phyloP scores from a whole-genome alignment of 2,113 vertebrate species.

The Scalopus aquaticus region DNA sequence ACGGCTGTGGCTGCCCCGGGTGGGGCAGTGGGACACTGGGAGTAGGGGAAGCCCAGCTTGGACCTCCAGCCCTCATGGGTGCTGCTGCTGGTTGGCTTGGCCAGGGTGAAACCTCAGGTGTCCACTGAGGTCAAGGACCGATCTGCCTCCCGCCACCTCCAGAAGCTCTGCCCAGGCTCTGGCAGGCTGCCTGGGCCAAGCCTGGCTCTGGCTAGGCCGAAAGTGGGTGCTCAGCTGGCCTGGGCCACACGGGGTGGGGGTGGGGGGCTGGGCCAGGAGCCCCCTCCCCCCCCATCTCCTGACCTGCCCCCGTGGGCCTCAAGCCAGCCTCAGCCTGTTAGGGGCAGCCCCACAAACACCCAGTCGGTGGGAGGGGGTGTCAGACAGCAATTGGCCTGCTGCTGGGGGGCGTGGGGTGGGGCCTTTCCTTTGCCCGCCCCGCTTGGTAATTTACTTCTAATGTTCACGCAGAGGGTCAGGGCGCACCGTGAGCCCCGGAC shows the following conservation, averaged over 20 bases:
- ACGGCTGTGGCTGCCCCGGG: neutral
- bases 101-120: too few species aligned
- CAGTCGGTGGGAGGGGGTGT: neutral
- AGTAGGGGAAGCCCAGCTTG: accelerated
- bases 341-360: neutral
- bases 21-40: accelerated
- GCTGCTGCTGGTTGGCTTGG: neutral
- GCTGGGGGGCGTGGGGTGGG: too few species aligned
- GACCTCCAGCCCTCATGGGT: accelerated
- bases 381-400: neutral
- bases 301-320: too few species aligned
- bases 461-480: too few species aligned
- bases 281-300: too few species aligned
- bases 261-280: neutral
- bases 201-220: neutral
- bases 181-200: neutral
- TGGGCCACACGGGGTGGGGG: neutral
- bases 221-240: neutral
- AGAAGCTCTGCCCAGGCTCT: neutral
- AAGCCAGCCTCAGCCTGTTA: neutral
- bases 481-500: too few species aligned
- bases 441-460: too few species aligned
- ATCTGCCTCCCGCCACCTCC: accelerated
- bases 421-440: too few species aligned
- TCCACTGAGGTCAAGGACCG: neutral